Percentiles rank a stretch among this genome's conserved stretches.
Evolutionary conservation across 2,797 vertebrate species (phyloP).

Genomic region (Acipenser oxyrinchus): DNA sequence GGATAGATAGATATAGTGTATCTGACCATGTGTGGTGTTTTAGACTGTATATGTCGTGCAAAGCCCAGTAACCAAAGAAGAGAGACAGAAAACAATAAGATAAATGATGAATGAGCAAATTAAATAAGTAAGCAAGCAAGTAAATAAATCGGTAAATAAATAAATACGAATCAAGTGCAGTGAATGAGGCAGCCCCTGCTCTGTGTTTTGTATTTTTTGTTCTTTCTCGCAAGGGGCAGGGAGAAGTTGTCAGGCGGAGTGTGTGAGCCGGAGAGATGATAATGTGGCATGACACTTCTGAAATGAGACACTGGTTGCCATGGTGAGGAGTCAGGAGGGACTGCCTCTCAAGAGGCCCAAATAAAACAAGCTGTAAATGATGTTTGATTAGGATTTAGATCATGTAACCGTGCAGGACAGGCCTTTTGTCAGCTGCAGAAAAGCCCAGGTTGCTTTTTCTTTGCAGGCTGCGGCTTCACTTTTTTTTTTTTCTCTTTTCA

Average conservation of each 20-base stretch:
- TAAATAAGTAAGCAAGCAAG: no score
- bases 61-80: no score
- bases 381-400: slow-evolving; percentile 99
- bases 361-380: slow-evolving; percentile 99
- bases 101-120: no score
- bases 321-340: slow-evolving; percentile 86
- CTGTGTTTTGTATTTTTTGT: slow-evolving; percentile 11
- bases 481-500: background rate
- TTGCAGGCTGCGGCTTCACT: slow-evolving; percentile 28
- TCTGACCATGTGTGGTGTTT: no score
- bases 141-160: no score
- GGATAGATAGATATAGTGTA: no score
- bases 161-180: no score
- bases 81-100: no score
- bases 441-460: slow-evolving; percentile 33
- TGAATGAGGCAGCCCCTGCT: slow-evolving; percentile 16
- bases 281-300: slow-evolving; percentile 99
- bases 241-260: slow-evolving; percentile 88
- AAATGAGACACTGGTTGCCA: slow-evolving; percentile 98
- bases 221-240: slow-evolving; percentile 76
- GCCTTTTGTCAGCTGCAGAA: slow-evolving; percentile 53
- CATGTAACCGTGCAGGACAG: slow-evolving; percentile 81
- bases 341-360: slow-evolving; percentile 87
- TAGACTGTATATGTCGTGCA: no score
- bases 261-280: slow-evolving; percentile 87